phyloP scores from a whole-genome alignment of 2,888 invertebrate genomes.

The Ophion slaviceki region DNA sequence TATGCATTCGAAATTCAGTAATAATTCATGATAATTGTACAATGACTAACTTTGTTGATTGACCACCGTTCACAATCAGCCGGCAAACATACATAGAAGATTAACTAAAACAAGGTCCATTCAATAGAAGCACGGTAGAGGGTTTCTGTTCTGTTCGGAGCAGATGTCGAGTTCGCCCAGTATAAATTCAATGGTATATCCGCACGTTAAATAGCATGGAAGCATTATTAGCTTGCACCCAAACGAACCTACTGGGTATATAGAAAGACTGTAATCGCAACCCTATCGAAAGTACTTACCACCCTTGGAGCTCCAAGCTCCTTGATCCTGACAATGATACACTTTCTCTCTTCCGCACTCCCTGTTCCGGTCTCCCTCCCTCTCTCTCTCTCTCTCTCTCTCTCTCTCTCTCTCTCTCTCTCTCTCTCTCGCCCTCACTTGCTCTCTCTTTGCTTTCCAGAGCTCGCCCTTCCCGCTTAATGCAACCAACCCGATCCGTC shows the following conservation, averaged over 20 bases:
- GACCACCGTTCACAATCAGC: neutral
- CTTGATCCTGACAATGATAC: conserved; percentile 52
- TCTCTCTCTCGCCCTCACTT: neutral
- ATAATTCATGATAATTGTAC: neutral
- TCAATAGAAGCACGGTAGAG: neutral
- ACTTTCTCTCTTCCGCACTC: neutral
- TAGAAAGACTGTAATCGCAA: conserved; percentile 46
- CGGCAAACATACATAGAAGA: neutral
- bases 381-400: neutral
- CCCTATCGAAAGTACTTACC: conserved; percentile 62
- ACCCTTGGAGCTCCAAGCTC: conserved; percentile 41
- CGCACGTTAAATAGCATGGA: conserved; percentile 58
- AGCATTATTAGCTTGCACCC: conserved; percentile 51
- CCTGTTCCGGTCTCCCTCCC: neutral
- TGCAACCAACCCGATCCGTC: conserved; percentile 5
- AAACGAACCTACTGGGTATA: conserved; percentile 29
- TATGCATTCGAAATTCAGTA: too few species aligned
- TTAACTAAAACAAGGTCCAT: conserved; percentile 10
- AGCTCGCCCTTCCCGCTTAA: conserved; percentile 22
- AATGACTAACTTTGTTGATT: neutral
- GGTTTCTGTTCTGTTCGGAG: conserved; percentile 73
- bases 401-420: conserved; percentile 20
- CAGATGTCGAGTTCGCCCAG: conserved; percentile 74
- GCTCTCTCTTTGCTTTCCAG: conserved; percentile 10
- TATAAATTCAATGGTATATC: conserved; percentile 56